Base-by-base conservation (phyloP, 2,888 invertebrate species). In the Lordiphosa fenestrarum region DNA sequence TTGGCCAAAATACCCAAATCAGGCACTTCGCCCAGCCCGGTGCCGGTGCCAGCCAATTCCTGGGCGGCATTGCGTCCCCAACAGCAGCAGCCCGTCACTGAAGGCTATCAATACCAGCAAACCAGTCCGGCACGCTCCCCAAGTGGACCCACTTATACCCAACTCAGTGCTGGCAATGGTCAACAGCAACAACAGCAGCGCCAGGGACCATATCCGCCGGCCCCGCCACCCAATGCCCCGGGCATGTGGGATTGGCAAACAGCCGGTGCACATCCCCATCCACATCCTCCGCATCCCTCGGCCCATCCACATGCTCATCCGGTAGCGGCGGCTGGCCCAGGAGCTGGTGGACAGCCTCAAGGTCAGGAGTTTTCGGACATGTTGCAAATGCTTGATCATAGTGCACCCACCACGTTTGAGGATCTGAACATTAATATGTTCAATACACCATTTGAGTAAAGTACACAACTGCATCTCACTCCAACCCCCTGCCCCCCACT, bases 401-500 rank as follows among this genome's bases (percentile, higher is more conserved):
- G 94, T 81, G 95, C 94, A 49, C 92, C 95, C 40, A 92, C 95
- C 37, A 94, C 95, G 25, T 97, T 97, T 88, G 96, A 96, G 88
- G 97, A 97, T 89, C 92, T 97, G 84, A 95, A 95, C 87, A 92
- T 97, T 76, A 94, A 94, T 85, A 97, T 97, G 96, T 97, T 97
- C 89, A 96, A 94, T 88, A 94, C 95, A 77, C 93, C 92, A 76
- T 94, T 94, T 86, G 94, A 94, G 90, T 94, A 91, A 71, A 88
- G 53, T 25, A 13, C 30, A 19, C n/a, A 21, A 44, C 44, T 23
- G 15, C 19, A 41, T 6, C 10, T 25, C 15, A 6, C 41, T 15
- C 23, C 37, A 33, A 19, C 10, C 7, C 33, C 9, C 30, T 13
- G 10, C 19, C 19, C 21, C 4, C 40, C 19, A 6, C 13, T 33